Evolutionary conservation across 2,113 vertebrate genomes (phyloP), one percentile per base, ranked within the genome.

Genomic region (Anseranas semipalmata): DNA sequence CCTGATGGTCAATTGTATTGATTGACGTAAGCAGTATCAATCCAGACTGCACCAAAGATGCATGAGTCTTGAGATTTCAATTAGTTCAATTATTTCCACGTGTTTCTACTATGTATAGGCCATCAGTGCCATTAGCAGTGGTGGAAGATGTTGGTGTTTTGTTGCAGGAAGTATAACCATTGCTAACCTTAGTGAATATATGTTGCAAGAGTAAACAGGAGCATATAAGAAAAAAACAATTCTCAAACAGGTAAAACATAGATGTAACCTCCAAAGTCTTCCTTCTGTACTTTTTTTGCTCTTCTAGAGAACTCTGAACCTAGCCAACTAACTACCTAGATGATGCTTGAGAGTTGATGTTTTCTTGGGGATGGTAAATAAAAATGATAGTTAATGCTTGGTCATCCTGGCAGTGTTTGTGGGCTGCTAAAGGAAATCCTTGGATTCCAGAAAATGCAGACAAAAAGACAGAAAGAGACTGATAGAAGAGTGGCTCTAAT

Each of bases 81-180:
- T 19, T 37, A 45, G 53, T 35, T 68, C n/a, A 32, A 20, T 46
- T 24, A 50, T 32, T 55, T 63, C 79, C 65, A 33, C 3, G 33
- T 33, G 41, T 63, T 12, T 37, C 67, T 41, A 4, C 18, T 27
- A 4, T 35, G 28, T 22, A 48, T 9, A 63, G 32, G 27, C 45
- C 56, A 28, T 12, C 10, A 37, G 55, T 21, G 13, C 62, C 12
- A 2, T 58, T 58, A 4, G 28, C 0, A 0, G 5, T 63, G 46
- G 20, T 45, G 18, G 62, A 25, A 65, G 68, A 24, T 15, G 12
- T 12, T 45, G 79, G 37, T 5, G 60, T 56, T 6, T 35, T 35
- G 75, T 27, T 68, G 50, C 3, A 20, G 48, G 21, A 73, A 48
- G 48, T 1, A 20, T 9, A 17, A 24, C 9, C 2, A 2, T 20